Conservation (phyloP, 2,888 invertebrate species). For the Micoletzkya japonica region DNA sequence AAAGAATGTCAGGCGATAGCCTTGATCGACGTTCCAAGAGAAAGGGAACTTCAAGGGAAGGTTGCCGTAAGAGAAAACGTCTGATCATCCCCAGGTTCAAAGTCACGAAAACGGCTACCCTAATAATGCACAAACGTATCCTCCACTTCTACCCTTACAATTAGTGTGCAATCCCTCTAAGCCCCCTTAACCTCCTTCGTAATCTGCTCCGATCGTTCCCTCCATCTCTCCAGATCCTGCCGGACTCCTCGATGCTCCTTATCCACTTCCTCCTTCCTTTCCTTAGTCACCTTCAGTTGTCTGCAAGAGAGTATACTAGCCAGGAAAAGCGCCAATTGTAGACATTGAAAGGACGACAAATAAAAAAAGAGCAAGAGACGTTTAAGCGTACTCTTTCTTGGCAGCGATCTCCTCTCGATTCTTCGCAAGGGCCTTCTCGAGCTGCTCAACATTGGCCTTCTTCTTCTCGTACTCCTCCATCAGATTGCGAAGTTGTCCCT, state of each 20-base stretch:
- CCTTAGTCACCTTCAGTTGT: neutral
- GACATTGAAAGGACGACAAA: neutral
- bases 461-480: slow-evolving; percentile 26
- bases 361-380: neutral
- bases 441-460: slow-evolving; percentile 24
- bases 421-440: slow-evolving; percentile 17
- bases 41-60: too few relatives aligned
- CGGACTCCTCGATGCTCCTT: neutral
- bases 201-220: neutral
- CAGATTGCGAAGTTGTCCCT: neutral
- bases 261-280: neutral
- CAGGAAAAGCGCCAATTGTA: too few relatives aligned
- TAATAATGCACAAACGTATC: too few relatives aligned
- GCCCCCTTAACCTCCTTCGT: neutral
- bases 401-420: slow-evolving; percentile 7
- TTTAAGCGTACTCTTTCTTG: neutral
- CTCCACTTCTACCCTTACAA: too few relatives aligned
- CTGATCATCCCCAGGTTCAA: too few relatives aligned
- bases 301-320: neutral
- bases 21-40: too few relatives aligned
- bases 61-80: too few relatives aligned
- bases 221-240: neutral
- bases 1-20: too few relatives aligned
- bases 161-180: neutral
- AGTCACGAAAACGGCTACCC: too few relatives aligned